Percentiles rank a stretch among this genome's conserved stretches.
Evolutionary conservation across 2,113 vertebrate species (phyloP).

Genomic region (Oncorhynchus nerka): DNA sequence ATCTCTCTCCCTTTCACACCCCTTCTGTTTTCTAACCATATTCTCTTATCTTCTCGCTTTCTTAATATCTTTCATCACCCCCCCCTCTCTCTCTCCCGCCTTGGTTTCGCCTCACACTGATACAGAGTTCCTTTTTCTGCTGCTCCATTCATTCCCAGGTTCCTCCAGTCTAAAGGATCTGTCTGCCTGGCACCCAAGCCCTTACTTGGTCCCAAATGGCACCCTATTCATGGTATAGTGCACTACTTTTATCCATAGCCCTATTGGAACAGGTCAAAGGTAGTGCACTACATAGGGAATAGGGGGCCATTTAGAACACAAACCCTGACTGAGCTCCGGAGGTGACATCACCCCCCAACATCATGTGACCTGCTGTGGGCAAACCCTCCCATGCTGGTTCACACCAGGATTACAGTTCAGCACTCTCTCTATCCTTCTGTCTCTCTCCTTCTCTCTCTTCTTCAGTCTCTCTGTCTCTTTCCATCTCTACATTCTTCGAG

Average conservation of each 20-base stretch:
- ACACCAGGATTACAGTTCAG: constrained; percentile 39
- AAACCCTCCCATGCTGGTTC: constrained; percentile 25
- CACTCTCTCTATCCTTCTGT: constrained; percentile 13
- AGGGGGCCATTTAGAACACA: not conserved
- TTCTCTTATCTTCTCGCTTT: not conserved
- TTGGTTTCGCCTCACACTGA: not conserved
- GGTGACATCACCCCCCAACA: constrained; percentile 36
- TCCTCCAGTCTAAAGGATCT: constrained; percentile 14
- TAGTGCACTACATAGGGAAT: no score
- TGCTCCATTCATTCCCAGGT: constrained; percentile 22
- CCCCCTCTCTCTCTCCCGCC: not conserved
- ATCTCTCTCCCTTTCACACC: not conserved
- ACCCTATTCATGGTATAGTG: no score
- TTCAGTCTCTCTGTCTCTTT: not conserved
- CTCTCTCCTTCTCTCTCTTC: constrained; percentile 9
- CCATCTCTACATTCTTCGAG: not conserved
- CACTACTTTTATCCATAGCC: no score
- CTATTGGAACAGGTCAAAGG: no score
- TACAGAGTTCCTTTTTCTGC: constrained; percentile 1
- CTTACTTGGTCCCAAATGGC: not conserved
- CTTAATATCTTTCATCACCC: no score
- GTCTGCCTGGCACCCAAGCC: constrained; percentile 11
- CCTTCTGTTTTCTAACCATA: not conserved
- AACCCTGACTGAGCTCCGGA: constrained; percentile 6
- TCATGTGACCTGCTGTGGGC: constrained; percentile 29